Conservation (phyloP, 1,140 invertebrate genomes). For the Gonatopus flavifemur region DNA sequence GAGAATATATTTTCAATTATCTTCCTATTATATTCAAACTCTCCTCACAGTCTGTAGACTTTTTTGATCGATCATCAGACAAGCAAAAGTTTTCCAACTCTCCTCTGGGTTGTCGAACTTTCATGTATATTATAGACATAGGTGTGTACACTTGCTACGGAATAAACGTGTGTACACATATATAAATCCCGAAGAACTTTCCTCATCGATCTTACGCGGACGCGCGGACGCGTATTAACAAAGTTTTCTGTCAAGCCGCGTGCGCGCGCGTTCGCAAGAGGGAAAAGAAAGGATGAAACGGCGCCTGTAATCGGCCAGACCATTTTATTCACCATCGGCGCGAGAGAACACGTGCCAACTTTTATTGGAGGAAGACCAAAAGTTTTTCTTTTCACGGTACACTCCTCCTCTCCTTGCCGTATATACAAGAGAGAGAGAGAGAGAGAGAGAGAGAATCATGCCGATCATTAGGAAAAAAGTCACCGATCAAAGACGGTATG, state of each 20-base stretch:
- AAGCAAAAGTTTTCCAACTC: conserved; percentile 3
- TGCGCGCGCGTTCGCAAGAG: too few relatives aligned
- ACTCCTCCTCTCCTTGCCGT: neutral
- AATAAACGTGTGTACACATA: too few relatives aligned
- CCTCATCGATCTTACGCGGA: conserved; percentile 26
- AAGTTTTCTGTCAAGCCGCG: conserved; percentile 23
- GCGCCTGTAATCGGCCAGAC: conserved; percentile 44
- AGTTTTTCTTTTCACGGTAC: too few relatives aligned
- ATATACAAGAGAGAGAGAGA: neutral
- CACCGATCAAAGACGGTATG: conserved; percentile 11
- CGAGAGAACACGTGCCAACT: conserved; percentile 47
- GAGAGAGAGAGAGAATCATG: neutral
- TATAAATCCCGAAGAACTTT: conserved; percentile 16
- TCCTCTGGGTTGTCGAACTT: too few relatives aligned
- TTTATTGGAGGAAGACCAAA: conserved; percentile 51
- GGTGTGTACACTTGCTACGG: too few relatives aligned
- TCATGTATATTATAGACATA: too few relatives aligned
- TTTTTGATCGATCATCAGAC: neutral
- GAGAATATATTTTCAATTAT: too few relatives aligned
- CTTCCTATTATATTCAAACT: too few relatives aligned
- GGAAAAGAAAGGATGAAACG: conserved; percentile 25
- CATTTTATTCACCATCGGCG: conserved; percentile 48
- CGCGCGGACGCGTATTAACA: conserved; percentile 29
- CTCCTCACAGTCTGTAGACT: too few relatives aligned
- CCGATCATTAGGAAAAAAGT: conserved; percentile 49